phyloP scores from a whole-genome alignment of 1,140 invertebrate genomes.

The Brachystomella parvula region DNA sequence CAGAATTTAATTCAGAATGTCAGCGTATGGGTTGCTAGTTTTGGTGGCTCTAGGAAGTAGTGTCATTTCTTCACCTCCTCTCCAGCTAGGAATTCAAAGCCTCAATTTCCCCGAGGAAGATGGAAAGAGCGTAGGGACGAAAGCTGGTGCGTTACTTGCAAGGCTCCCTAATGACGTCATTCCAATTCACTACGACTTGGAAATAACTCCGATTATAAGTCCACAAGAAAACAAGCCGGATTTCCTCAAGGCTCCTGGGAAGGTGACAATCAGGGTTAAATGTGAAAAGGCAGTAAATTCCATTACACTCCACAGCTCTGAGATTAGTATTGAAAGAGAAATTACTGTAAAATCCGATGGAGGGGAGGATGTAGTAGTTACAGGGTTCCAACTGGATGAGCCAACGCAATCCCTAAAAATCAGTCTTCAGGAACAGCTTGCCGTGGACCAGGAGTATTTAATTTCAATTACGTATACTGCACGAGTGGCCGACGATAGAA shows the following conservation, averaged over 20 bases:
- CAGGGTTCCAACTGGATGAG: not conserved
- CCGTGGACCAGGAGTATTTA: not conserved
- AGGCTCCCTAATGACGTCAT: not conserved
- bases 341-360: conserved; percentile 3
- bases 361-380: not conserved
- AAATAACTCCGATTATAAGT: not conserved
- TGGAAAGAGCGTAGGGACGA: too few species aligned
- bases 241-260: not conserved
- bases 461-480: not conserved
- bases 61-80: too few species aligned
- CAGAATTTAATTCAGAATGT: too few species aligned
- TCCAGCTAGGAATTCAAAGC: too few species aligned
- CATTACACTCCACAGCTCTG: not conserved
- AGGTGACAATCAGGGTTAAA: not conserved
- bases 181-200: not conserved
- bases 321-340: not conserved
- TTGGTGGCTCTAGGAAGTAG: too few species aligned
- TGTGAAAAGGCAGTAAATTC: not conserved
- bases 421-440: not conserved
- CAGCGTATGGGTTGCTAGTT: too few species aligned
- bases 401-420: not conserved
- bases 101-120: too few species aligned
- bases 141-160: too few species aligned
- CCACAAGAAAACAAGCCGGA: not conserved
- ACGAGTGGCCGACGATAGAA: not conserved